These are phyloP conservation scores for Adelognathus sp. DNA, from an alignment of 2,888 invertebrate genomes.

Conservation along the genomic window DNA sequence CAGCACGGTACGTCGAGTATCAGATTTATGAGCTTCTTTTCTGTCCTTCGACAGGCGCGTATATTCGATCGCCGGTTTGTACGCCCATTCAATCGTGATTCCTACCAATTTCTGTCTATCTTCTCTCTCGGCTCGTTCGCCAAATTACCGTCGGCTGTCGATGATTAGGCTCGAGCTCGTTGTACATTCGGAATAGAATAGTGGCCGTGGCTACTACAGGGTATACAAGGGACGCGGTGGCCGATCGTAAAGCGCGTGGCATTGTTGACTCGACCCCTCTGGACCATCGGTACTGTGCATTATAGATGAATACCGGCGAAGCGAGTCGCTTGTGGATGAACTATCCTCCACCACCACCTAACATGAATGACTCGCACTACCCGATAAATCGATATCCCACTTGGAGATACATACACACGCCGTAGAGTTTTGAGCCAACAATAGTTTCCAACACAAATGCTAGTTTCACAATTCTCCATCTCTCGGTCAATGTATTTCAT, in stretches of 20 bases:
- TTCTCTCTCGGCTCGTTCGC: constrained; percentile 52
- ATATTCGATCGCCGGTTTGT: constrained; percentile 14
- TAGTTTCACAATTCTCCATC: constrained; percentile 20
- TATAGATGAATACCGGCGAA: constrained; percentile 49
- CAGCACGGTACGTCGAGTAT: constrained; percentile 10
- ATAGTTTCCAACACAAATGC: constrained; percentile 20
- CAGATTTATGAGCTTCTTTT: constrained; percentile 12
- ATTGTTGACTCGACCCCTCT: constrained; percentile 49
- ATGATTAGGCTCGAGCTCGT: constrained; percentile 61
- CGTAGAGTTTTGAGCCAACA: constrained; percentile 27
- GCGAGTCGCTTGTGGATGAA: no score
- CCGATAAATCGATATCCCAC: constrained; percentile 55
- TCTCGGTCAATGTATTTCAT: not conserved
- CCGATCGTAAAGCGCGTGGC: constrained; percentile 53
- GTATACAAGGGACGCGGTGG: not conserved
- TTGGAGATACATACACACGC: not conserved
- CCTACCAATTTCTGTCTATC: constrained; percentile 49
- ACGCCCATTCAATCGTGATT: constrained; percentile 58
- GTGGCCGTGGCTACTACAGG: not conserved
- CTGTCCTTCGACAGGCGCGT: not conserved
- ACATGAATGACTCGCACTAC: constrained; percentile 25
- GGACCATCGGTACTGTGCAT: constrained; percentile 30
- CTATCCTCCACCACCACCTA: constrained; percentile 24
- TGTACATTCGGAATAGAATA: constrained; percentile 44
- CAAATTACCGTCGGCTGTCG: constrained; percentile 64